Evolutionary conservation across 2,113 vertebrate genomes (phyloP).

Genomic region (Takifugu flavidus): DNA sequence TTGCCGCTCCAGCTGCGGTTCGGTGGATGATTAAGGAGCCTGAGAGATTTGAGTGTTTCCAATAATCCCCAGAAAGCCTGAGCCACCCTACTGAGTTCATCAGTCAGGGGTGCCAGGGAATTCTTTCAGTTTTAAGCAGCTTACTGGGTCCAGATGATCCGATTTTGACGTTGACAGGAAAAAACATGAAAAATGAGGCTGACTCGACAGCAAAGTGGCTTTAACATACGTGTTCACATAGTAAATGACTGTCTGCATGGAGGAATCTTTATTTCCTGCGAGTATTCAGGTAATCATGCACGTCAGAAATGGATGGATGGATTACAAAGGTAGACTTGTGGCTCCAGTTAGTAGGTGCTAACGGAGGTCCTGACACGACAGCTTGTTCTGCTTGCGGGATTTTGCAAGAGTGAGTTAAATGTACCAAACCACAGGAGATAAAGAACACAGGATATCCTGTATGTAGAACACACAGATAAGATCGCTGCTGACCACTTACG

Average conservation of each 20-base stretch:
- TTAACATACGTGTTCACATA: too few species aligned
- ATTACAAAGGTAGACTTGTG: too few species aligned
- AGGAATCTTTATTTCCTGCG: too few species aligned
- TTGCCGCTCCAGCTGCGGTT: conserved; percentile 31
- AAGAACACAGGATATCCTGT: conserved; percentile 49
- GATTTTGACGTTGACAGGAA: conserved; percentile 49
- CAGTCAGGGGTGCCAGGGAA: conserved; percentile 65
- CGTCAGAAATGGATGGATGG: too few species aligned
- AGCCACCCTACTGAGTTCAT: conserved; percentile 49
- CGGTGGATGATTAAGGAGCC: conserved; percentile 39
- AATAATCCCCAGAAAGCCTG: conserved; percentile 59
- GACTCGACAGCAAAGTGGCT: not conserved
- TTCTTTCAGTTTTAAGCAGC: conserved; percentile 72
- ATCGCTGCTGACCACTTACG: too few species aligned
- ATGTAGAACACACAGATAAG: conserved; percentile 4
- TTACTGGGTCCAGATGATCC: conserved; percentile 67
- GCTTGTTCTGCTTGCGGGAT: conserved; percentile 6
- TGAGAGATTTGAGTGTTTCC: conserved; percentile 63
- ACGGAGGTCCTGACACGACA: not conserved
- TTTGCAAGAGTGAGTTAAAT: conserved; percentile 25
- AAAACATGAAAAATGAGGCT: conserved; percentile 35
- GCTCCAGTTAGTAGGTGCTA: not conserved
- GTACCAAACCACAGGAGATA: conserved; percentile 36
- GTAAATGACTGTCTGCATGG: too few species aligned
- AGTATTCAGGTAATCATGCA: too few species aligned